Evolutionary conservation across 2,113 vertebrate genomes (phyloP), one percentile per base, ranked within the genome.

Genomic region (Leucopsar rothschildi): DNA sequence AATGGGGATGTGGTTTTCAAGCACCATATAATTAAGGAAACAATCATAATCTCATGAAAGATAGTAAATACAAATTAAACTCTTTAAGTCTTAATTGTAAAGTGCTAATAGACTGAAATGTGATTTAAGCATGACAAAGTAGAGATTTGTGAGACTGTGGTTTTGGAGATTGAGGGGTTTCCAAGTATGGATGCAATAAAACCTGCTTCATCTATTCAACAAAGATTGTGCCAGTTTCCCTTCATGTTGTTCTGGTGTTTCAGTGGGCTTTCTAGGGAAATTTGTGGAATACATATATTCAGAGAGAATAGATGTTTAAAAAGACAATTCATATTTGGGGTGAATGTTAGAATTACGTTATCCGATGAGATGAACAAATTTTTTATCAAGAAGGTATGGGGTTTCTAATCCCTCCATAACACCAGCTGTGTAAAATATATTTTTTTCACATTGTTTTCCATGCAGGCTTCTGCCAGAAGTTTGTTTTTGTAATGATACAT

Each of bases 21-120:
- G 76, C 47, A 80, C 55, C 37, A 28, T 31, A 55, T 86, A 81
- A 92, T 86, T 87, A 86, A 84, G 24, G 35, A 70, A 86, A 92
- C 28, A 90, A 50, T 57, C 24, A 60, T 73, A 91, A 94, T 73
- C 71, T 59, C 23, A 28, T 47, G 40, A 82, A 77, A 83, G 33
- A 66, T 39, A 42, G 31, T 37, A 95, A 94, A 96, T 83, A 81
- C 25, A 92, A 83, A 88, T 93, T 80, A 56, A 96, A 64, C 12
- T 52, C 5, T 37, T 21, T 39, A 83, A 82, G 31, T 52, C 55
- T 56, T 66, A 71, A 77, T 64, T 88, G 11, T 44, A 60, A 68
- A 69, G 12, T 55, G 9, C 12, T 86, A 73, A 37, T 57, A 40
- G 27, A 44, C 14, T 55, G 56, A 92, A 90, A 90, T 44, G 3